Conservation (phyloP, 2,113 vertebrate genomes). For the Dasyprocta punctata region DNA sequence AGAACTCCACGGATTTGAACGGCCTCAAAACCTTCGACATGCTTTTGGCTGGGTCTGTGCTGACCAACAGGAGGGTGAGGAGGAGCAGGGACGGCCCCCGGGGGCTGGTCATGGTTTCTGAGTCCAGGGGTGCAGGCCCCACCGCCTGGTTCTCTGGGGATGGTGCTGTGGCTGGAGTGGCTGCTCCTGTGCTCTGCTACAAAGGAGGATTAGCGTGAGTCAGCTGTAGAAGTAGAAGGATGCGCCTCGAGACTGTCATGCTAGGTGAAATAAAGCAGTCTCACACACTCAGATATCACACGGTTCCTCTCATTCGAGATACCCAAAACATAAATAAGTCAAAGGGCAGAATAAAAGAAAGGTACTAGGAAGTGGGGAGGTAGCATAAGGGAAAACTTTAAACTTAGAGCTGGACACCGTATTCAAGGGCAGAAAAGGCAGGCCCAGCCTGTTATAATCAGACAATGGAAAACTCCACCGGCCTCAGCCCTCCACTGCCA, state of each 20-base stretch:
- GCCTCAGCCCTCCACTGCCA: no score
- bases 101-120: conserved; percentile 6
- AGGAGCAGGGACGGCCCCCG: not conserved
- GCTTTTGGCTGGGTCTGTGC: not conserved
- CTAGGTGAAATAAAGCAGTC: not conserved
- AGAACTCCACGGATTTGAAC: not conserved
- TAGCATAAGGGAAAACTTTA: no score
- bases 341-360: not conserved
- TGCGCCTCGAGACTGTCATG: not conserved
- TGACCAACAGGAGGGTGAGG: not conserved
- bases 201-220: not conserved
- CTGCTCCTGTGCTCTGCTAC: fast-evolving
- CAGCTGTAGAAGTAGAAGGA: not conserved
- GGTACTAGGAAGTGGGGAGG: not conserved
- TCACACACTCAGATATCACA: not conserved
- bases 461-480: no score
- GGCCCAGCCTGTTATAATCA: no score
- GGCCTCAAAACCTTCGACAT: not conserved
- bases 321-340: not conserved
- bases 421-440: no score
- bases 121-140: not conserved
- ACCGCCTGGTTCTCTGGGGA: not conserved
- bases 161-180: not conserved
- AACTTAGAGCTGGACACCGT: no score
- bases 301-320: not conserved